Conservation (phyloP, 2,113 vertebrate species). For the Macaca fascicularis region T2T-MFA8v1.1 NC_088389.1:11912001-11912500, state of each 20-base stretch:
- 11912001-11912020: accelerated
- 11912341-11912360: neutral
- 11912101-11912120: too few species aligned
- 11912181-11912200: neutral
- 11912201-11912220: neutral
- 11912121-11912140: neutral
- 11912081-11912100: neutral
- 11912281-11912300: neutral
- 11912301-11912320: neutral
- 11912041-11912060: neutral
- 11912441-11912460: neutral
- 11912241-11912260: neutral
- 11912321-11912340: accelerated
- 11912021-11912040: neutral
- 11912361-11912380: neutral
- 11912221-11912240: neutral
- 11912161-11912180: neutral
- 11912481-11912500: too few species aligned
- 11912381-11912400: neutral
- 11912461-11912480: too few species aligned
- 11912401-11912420: neutral
- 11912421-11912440: neutral
- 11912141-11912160: neutral
- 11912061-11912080: neutral
- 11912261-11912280: accelerated